These are phyloP conservation scores for Archips crataeganus DNA, from an alignment of 2,888 invertebrate species.

Conservation along the genomic window DNA sequence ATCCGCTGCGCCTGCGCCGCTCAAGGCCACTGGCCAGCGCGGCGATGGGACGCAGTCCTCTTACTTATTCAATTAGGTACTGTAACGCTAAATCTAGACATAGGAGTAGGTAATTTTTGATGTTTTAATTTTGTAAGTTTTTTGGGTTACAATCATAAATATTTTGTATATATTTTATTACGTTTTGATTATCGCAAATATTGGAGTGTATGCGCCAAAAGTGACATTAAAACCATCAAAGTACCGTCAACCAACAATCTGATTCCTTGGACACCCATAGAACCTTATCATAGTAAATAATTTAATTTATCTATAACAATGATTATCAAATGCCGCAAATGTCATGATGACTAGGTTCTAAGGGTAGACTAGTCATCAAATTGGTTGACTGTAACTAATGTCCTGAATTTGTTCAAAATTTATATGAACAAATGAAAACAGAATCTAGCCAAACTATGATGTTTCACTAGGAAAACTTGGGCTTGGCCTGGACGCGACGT, in stretches of 20 bases:
- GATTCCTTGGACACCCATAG: no score
- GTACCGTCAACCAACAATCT: no score
- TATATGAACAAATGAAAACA: not conserved
- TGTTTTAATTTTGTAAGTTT: not conserved
- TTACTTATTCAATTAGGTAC: not conserved
- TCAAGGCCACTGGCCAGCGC: constrained; percentile 79
- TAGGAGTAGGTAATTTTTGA: not conserved
- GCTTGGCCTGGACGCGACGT: not conserved
- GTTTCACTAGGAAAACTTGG: not conserved
- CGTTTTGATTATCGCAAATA: not conserved
- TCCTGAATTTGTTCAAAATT: not conserved
- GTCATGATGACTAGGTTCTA: no score
- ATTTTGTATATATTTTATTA: not conserved
- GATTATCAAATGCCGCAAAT: no score
- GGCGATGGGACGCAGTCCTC: constrained; percentile 35
- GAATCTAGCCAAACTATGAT: no score
- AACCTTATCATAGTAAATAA: no score
- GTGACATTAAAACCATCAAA: not conserved
- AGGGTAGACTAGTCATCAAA: no score
- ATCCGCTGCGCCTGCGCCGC: constrained; percentile 44
- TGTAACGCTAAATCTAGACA: not conserved
- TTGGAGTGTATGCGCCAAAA: not conserved
- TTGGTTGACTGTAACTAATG: no score
- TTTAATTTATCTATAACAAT: no score
- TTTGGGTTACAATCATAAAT: no score